Conservation (phyloP, 2,797 vertebrate genomes). For the Characodon lateralis region DNA sequence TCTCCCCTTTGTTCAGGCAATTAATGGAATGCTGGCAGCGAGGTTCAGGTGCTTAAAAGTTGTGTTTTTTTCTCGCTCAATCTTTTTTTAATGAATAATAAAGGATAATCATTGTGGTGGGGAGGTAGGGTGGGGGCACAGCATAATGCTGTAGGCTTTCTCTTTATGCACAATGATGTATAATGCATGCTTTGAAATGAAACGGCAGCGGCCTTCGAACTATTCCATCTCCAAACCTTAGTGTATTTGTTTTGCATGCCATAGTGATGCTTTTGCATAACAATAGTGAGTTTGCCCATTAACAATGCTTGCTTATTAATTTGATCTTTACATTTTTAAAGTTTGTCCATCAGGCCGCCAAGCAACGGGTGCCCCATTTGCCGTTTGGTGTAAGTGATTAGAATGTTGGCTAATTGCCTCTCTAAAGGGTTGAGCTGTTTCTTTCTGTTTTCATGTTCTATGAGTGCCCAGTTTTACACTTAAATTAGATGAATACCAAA, state of each 20-base stretch:
- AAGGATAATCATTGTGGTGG: constrained; percentile 82
- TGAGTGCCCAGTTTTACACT: constrained; percentile 22
- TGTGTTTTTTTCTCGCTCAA: constrained; percentile 70
- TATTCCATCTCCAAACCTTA: constrained; percentile 77
- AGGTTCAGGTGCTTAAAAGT: constrained; percentile 85
- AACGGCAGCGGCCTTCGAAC: constrained; percentile 82
- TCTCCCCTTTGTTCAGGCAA: constrained; percentile 84
- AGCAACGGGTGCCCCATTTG: constrained; percentile 60
- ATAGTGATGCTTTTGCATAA: constrained; percentile 82
- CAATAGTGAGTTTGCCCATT: constrained; percentile 75
- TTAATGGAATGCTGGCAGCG: constrained; percentile 87
- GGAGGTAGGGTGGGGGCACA: constrained; percentile 58
- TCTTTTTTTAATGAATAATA: constrained; percentile 84
- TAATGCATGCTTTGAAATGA: constrained; percentile 86
- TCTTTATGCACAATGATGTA: constrained; percentile 85
- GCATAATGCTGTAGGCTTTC: constrained; percentile 82
- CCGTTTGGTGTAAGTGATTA: constrained; percentile 67
- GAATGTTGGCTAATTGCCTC: constrained; percentile 75
- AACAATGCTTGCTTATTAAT: constrained; percentile 78
- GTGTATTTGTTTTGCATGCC: constrained; percentile 82
- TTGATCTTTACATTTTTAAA: constrained; percentile 78
- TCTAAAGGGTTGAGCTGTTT: constrained; percentile 60
- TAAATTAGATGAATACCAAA: constrained; percentile 25
- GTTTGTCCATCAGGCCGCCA: constrained; percentile 76
- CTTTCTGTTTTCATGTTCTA: constrained; percentile 33